Base-by-base conservation (phyloP, 1,140 invertebrate genomes). In the Leptoteleia sp. region DNA sequence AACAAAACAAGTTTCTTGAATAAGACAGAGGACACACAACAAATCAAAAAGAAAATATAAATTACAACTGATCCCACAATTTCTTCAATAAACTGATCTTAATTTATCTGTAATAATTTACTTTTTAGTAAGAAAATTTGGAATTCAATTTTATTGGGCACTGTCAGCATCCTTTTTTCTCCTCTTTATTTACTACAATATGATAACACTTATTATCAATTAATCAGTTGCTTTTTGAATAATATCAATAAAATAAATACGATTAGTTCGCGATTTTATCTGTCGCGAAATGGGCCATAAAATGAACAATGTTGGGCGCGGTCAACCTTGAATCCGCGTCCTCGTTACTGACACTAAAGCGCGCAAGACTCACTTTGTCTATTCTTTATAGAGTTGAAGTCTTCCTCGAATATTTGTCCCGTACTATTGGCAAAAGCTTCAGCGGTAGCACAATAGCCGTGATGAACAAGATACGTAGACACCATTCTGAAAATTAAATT, bases 401-500 rank as follows among this genome's bases (percentile, higher is more conserved):
- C 97, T 91, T 99, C 98, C 77, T 95, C 93, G 85, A 99, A 96
- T 70, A 93, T 91, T 91, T 98, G 96, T 64, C 94, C 94, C 62
- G 98, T 98, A 83, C 94, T 94, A 84, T 94, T 93, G 79, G 96
- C 95, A 90, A 99, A 99, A n/a, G 96, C 94, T 91, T 99, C 97
- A 61, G 98, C 97, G 76, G 98, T 97, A 76, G 95, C 94, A 92
- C 96, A 98, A 88, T 98, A 99, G 37, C 98, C 98, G 90, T 99
- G 97, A 90, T 99, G 98, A 72, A 99, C 96, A 82, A 99, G 92
- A 91, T 99, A 99, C 45, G 97, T 95, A 61, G 96, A 97, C 50
- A 99, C 97, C 94, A 99, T 96, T 91, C 97, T 98, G 88, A 17
- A 89, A 64, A 84, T 33, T 1, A 29, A 29, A 6, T 4, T 29